Evolutionary conservation across 2,888 invertebrate species (phyloP).

Genomic region (Cloeon dipterum): DNA sequence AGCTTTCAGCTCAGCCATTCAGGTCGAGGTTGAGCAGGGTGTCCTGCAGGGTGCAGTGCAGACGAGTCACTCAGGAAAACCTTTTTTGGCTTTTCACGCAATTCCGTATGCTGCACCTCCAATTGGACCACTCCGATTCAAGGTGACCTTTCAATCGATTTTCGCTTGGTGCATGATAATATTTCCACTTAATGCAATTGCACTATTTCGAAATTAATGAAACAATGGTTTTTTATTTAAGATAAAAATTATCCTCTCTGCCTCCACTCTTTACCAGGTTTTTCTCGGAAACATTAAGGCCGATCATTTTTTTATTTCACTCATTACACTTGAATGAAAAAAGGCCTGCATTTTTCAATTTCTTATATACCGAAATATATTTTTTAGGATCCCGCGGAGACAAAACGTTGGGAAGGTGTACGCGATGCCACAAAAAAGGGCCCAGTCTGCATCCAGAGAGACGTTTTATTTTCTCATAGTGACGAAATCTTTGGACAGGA

Average conservation of each 20-base stretch:
- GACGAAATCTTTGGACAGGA: slow-evolving; percentile 43
- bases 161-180: too few species aligned
- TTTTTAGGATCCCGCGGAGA: slow-evolving; percentile 43
- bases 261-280: too few species aligned
- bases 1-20: background rate
- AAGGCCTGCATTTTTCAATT: too few species aligned
- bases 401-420: slow-evolving; percentile 33
- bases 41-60: background rate
- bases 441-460: slow-evolving; percentile 52
- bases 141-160: too few species aligned
- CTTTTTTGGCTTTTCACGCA: slow-evolving; percentile 14
- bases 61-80: slow-evolving; percentile 7
- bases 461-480: slow-evolving; percentile 36
- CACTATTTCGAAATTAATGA: too few species aligned
- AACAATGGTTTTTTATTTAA: too few species aligned
- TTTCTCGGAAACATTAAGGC: too few species aligned
- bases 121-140: slow-evolving; percentile 17
- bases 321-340: too few species aligned
- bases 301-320: too few species aligned
- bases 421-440: slow-evolving; percentile 38
- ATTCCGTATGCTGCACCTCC: slow-evolving; percentile 20
- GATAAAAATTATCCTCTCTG: too few species aligned
- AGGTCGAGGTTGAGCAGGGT: slow-evolving; percentile 1
- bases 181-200: too few species aligned
- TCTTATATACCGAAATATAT: too few species aligned